These are phyloP conservation scores for Parnassius orleans DNA, from an alignment of 2,888 invertebrate genomes.

Conservation along the genomic window DNA sequence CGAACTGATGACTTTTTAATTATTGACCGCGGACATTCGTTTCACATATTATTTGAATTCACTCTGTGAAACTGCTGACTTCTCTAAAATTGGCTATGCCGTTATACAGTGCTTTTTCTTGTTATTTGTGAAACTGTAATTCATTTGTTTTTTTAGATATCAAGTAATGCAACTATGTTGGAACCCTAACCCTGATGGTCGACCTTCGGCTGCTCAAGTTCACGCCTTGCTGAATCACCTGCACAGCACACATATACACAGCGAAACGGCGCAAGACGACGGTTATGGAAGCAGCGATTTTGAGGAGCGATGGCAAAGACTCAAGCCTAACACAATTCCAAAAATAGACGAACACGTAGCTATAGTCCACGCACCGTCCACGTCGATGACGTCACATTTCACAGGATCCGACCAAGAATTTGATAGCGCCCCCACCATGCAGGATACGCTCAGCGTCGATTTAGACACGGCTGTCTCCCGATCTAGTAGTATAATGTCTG, in stretches of 20 bases:
- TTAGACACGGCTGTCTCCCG: conserved; percentile 65
- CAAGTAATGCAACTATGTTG: conserved; percentile 88
- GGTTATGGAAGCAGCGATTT: conserved; percentile 77
- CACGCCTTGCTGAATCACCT: conserved; percentile 70
- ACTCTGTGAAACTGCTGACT: too few relatives aligned
- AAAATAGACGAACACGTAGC: conserved; percentile 79
- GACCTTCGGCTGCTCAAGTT: conserved; percentile 62
- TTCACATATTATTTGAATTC: too few relatives aligned
- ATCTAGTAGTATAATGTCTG: conserved; percentile 71
- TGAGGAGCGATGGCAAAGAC: conserved; percentile 86
- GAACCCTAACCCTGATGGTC: conserved; percentile 57
- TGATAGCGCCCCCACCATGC: conserved; percentile 47
- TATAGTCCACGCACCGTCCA: conserved; percentile 66
- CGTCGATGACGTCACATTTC: conserved; percentile 56
- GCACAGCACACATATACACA: conserved; percentile 52
- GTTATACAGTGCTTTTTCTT: too few relatives aligned
- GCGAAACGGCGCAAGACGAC: conserved; percentile 41
- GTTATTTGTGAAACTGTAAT: neutral
- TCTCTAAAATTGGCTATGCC: too few relatives aligned
- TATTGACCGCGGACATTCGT: too few relatives aligned
- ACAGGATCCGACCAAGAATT: conserved; percentile 58
- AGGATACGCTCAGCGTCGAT: conserved; percentile 58
- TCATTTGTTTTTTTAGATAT: conserved; percentile 67
- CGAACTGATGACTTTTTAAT: too few relatives aligned
- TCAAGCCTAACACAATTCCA: conserved; percentile 84